A percentile compares a stretch with the other conserved stretches of the same genome.
Conservation (phyloP, 2,888 invertebrate species). For the Acanthococcus lagerstroemiae region DNA sequence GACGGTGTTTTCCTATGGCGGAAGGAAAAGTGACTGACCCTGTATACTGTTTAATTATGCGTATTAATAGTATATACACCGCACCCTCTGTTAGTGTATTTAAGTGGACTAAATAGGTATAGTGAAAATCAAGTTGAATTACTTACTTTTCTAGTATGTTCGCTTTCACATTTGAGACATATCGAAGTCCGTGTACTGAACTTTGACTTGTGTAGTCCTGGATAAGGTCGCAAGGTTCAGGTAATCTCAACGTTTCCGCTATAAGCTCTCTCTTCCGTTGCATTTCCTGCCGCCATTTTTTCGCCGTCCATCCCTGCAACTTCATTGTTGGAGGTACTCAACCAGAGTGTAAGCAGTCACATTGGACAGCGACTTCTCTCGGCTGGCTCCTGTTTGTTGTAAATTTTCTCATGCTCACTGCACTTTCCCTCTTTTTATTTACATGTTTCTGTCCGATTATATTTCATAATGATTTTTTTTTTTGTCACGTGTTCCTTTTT, state of each 20-base stretch:
- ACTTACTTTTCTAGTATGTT: slow-evolving; percentile 34
- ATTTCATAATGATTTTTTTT: no score
- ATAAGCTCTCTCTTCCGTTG: neutral
- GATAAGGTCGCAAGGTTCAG: slow-evolving; percentile 30
- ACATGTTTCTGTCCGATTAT: no score
- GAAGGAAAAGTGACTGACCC: no score
- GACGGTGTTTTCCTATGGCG: no score
- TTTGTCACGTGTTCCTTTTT: no score
- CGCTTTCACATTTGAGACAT: slow-evolving; percentile 33
- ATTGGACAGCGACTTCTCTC: neutral
- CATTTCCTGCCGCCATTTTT: slow-evolving; percentile 2
- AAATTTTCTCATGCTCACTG: no score
- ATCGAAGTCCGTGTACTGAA: slow-evolving; percentile 36
- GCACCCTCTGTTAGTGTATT: neutral
- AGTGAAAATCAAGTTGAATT: neutral
- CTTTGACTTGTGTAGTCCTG: slow-evolving; percentile 36
- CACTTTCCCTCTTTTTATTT: no score
- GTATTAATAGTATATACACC: neutral
- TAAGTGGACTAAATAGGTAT: neutral
- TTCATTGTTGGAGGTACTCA: no score
- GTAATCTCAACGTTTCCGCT: neutral
- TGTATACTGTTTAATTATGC: neutral
- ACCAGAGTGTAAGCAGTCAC: no score
- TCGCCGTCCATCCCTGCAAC: neutral
- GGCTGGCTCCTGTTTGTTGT: no score